Conservation (phyloP, 2,888 invertebrate genomes). For the Helleia helle region DNA sequence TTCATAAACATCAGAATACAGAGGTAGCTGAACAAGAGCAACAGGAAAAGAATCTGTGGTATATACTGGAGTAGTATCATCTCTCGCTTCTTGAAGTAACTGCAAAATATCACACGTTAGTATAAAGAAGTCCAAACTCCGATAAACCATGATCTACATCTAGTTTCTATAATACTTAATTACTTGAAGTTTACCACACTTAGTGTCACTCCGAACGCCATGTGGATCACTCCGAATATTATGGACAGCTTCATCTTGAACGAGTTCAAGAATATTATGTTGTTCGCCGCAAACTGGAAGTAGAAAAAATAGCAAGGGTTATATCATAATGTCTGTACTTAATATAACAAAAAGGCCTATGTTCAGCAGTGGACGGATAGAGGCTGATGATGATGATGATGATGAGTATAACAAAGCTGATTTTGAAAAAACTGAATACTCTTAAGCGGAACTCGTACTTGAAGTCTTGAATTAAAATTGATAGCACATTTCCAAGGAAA, state of each 20-base stretch:
- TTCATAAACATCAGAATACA: slow-evolving; percentile 80
- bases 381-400: too few relatives aligned
- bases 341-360: too few relatives aligned
- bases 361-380: too few relatives aligned
- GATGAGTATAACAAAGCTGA: too few relatives aligned
- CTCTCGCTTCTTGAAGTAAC: slow-evolving; percentile 61
- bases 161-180: slow-evolving; percentile 70
- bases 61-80: slow-evolving; percentile 77
- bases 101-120: slow-evolving; percentile 29
- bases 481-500: too few relatives aligned
- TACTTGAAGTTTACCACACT: slow-evolving; percentile 76
- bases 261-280: slow-evolving; percentile 81
- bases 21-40: slow-evolving; percentile 79
- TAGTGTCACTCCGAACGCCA: slow-evolving; percentile 81
- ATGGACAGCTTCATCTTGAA: slow-evolving; percentile 85
- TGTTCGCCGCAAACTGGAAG: slow-evolving; percentile 74
- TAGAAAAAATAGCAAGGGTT: slow-evolving; percentile 17
- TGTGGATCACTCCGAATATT: slow-evolving; percentile 81
- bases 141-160: slow-evolving; percentile 22
- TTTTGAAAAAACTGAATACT: too few relatives aligned
- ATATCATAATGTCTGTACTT: too few relatives aligned
- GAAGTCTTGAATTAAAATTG: too few relatives aligned
- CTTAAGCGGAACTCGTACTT: too few relatives aligned
- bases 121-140: not conserved
- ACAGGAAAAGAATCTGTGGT: slow-evolving; percentile 80